Evolutionary conservation across 2,888 invertebrate genomes (phyloP).

Genomic region (Invenusta paracnida): DNA sequence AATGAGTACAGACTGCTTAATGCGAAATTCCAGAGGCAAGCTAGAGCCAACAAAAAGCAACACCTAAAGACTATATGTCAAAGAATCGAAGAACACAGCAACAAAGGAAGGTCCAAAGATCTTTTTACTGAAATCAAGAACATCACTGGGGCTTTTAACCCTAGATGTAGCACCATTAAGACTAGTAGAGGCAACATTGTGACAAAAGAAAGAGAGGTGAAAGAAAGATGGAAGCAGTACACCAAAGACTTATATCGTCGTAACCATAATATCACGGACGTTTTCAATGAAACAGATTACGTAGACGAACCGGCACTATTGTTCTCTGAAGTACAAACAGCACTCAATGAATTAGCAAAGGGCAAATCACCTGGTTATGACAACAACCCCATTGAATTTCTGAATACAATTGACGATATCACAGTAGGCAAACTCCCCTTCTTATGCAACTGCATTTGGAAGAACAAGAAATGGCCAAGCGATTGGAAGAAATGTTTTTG

Average conservation of each 20-base stretch:
- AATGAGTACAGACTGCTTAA: conserved; percentile 14
- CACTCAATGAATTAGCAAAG: background rate
- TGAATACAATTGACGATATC: background rate
- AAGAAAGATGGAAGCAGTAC: conserved; percentile 4
- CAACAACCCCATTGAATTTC: background rate
- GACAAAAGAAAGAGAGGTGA: background rate
- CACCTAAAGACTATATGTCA: background rate
- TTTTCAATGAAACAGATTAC: conserved; percentile 5
- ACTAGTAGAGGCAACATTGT: background rate
- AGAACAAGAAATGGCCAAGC: background rate
- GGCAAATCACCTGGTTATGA: background rate
- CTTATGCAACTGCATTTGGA: conserved; percentile 4
- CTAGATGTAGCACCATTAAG: background rate
- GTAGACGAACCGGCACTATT: background rate
- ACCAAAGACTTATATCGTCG: background rate
- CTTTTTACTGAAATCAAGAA: background rate
- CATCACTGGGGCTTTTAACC: background rate
- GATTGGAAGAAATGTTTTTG: conserved; percentile 8
- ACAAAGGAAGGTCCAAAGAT: background rate
- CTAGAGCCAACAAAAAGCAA: background rate
- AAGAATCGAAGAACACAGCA: conserved; percentile 22
- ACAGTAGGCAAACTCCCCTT: background rate
- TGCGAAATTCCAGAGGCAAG: conserved; percentile 3
- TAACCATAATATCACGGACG: background rate
- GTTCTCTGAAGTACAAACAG: background rate